Conservation (phyloP, 2,113 vertebrate genomes). For the Malaclemys terrapin region DNA sequence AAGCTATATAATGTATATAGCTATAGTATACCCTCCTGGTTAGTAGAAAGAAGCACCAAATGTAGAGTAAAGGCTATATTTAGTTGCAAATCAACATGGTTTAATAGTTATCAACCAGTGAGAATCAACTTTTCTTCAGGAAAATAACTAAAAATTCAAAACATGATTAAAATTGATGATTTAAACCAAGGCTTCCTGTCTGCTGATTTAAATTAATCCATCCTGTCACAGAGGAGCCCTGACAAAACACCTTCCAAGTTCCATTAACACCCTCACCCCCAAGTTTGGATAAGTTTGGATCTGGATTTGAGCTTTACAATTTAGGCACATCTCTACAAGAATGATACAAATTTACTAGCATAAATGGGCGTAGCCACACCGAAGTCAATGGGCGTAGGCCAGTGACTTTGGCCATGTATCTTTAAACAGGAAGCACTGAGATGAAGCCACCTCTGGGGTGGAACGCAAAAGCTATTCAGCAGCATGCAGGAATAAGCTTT, state of each 20-base stretch:
- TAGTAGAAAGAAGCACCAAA: not conserved
- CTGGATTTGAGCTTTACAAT: not conserved
- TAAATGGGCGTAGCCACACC: not conserved
- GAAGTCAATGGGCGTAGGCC: not conserved
- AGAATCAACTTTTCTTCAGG: not conserved
- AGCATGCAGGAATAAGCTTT: not conserved
- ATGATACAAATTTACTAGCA: accelerated
- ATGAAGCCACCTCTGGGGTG: not conserved
- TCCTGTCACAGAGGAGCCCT: not conserved
- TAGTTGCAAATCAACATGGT: not conserved
- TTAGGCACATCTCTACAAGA: not conserved
- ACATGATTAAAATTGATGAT: not conserved
- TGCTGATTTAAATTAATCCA: not conserved
- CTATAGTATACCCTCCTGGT: not conserved
- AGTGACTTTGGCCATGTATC: not conserved
- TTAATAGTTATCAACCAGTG: not conserved
- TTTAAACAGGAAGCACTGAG: not conserved
- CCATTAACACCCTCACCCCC: not conserved
- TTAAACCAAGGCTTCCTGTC: not conserved
- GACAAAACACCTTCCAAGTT: not conserved
- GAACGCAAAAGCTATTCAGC: accelerated
- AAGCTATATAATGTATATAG: not conserved
- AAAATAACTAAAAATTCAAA: not conserved
- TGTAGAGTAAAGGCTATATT: not conserved
- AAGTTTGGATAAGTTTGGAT: accelerated